Evolutionary conservation across 2,113 vertebrate species (phyloP).

Genomic region (Phrynocephalus versicolor): DNA sequence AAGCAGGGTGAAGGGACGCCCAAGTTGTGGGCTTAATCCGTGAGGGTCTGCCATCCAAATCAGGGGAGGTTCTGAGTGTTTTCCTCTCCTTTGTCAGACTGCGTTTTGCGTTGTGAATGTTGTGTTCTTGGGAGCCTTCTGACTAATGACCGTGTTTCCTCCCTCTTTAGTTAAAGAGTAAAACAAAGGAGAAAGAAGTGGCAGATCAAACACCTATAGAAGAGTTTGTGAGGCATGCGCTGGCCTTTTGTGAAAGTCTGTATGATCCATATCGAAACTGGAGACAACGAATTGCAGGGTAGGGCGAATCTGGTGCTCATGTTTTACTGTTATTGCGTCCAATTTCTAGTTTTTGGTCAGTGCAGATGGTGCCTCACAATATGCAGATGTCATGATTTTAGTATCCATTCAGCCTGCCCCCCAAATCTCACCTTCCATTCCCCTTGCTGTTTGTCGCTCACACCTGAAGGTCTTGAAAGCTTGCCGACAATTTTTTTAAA

Average conservation of each 20-base stretch:
- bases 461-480: too few relatives aligned
- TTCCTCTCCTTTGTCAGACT: not conserved
- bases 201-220: constrained; percentile 91
- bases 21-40: too few relatives aligned
- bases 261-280: constrained; percentile 97
- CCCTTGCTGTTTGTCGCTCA: too few relatives aligned
- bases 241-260: constrained; percentile 97
- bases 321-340: not conserved
- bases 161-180: constrained; percentile 89
- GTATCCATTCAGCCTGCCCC: too few relatives aligned
- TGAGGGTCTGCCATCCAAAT: not conserved
- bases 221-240: constrained; percentile 93
- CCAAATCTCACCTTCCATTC: too few relatives aligned
- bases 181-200: constrained; percentile 97
- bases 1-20: not conserved
- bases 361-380: not conserved
- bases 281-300: constrained; percentile 92
- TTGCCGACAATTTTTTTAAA: too few relatives aligned
- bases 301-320: constrained; percentile 44
- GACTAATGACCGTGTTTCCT: not conserved
- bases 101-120: not conserved
- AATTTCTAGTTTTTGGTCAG: constrained; percentile 2
- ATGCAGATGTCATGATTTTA: not conserved
- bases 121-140: not conserved
- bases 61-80: not conserved